These are phyloP conservation scores for Ispidina picta DNA, from an alignment of 2,797 vertebrate species.

Conservation along the genomic window DNA sequence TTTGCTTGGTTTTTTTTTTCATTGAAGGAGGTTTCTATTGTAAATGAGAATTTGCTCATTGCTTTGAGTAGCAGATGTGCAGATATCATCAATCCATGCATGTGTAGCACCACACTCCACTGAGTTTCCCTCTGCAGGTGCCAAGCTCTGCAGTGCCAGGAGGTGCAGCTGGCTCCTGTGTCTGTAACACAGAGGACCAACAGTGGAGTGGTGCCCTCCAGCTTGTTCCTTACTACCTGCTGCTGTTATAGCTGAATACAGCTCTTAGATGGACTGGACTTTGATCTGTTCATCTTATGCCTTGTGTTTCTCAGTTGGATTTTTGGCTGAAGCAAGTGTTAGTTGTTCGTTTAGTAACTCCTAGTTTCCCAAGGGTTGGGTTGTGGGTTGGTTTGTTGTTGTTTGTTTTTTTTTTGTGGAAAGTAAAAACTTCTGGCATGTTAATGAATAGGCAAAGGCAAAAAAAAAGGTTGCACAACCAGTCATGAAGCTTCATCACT, in stretches of 20 bases:
- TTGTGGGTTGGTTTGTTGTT: no score
- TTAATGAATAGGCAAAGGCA: not conserved
- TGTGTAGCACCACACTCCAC: not conserved
- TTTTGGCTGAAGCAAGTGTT: not conserved
- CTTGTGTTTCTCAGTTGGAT: not conserved
- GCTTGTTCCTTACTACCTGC: not conserved
- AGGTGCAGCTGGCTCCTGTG: not conserved
- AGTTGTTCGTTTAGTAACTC: not conserved
- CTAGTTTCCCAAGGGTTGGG: not conserved
- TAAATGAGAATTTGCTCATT: not conserved
- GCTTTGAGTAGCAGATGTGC: not conserved
- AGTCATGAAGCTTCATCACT: not conserved
- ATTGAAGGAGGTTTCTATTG: not conserved
- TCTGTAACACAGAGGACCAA: not conserved
- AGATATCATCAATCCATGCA: not conserved
- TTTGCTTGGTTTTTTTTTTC: not conserved
- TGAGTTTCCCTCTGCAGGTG: not conserved
- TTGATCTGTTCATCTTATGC: not conserved
- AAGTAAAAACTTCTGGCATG: not conserved
- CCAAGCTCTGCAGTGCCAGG: not conserved
- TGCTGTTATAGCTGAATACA: not conserved
- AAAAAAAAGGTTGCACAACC: not conserved
- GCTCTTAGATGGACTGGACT: not conserved
- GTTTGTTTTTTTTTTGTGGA: not conserved
- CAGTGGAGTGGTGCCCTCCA: not conserved